These are phyloP conservation scores for Drosophila picticornis DNA, from an alignment of 2,888 invertebrate genomes.

Conservation along the genomic window DNA sequence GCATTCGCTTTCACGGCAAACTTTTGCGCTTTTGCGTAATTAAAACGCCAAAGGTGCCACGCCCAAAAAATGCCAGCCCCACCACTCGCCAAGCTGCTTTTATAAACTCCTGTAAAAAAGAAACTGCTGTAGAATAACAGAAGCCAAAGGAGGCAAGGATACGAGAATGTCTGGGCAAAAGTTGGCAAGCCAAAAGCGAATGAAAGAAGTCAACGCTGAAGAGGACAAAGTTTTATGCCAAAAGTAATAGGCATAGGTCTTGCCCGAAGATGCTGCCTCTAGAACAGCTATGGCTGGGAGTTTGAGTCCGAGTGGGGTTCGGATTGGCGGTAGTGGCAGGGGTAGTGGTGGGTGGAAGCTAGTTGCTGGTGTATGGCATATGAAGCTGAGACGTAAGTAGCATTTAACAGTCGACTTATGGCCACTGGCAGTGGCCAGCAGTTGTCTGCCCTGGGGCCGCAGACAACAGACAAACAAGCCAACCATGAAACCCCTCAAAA, in stretches of 20 bases:
- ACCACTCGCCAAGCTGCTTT: slow-evolving; percentile 29
- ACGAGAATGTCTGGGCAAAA: slow-evolving; percentile 63
- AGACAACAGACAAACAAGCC: slow-evolving; percentile 51
- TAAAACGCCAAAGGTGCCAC: slow-evolving; percentile 81
- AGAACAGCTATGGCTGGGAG: not conserved
- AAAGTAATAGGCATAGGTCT: slow-evolving; percentile 77
- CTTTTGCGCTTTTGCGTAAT: slow-evolving; percentile 70
- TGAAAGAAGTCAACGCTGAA: slow-evolving; percentile 71
- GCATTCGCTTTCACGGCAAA: slow-evolving; percentile 63
- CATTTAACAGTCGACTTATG: slow-evolving; percentile 78
- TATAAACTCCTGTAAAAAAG: slow-evolving; percentile 58
- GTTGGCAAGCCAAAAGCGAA: slow-evolving; percentile 59
- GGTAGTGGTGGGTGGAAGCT: not conserved
- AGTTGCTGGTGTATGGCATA: slow-evolving; percentile 36
- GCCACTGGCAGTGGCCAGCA: slow-evolving; percentile 58
- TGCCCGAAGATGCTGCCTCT: slow-evolving; percentile 12
- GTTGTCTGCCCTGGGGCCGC: slow-evolving; percentile 36
- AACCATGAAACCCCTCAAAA: slow-evolving; percentile 69
- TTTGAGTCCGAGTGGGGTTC: not conserved
- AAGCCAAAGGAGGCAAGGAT: slow-evolving; percentile 17
- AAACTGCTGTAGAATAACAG: slow-evolving; percentile 25
- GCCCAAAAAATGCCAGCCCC: slow-evolving; percentile 40
- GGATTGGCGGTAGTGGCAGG: not conserved
- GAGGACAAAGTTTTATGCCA: slow-evolving; percentile 79
- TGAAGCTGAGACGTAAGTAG: slow-evolving; percentile 72